Evolutionary conservation across 2,797 vertebrate species (phyloP), one percentile per base, ranked within the genome.

Genomic region (Thaleichthys pacificus): DNA sequence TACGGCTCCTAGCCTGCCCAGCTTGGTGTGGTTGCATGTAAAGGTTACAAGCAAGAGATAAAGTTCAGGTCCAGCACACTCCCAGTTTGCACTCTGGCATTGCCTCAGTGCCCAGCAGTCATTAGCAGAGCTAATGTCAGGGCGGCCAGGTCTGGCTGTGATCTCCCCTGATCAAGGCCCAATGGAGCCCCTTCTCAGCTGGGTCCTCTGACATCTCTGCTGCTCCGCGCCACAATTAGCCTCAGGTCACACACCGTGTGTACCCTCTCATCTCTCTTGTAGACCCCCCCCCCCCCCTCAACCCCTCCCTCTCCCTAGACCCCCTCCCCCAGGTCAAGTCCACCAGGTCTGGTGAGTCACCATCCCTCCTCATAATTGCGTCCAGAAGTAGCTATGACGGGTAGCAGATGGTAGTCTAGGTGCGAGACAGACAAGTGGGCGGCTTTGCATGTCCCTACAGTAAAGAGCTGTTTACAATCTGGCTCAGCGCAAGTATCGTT

Each of bases 161-260:
- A 38, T 30, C 61, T 30, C 26, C 19, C 8, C 32, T 64, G 62
- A 64, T 38, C 62, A 47, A 68, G 22, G 15, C 35, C 26, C 54
- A 30, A 28, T 54, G 22, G 65, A 68, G 42, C 66, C 12, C 62
- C 6, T 19, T 19, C 35, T 38, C n/a, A 64, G 35, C n/a, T 64
- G 30, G 32, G 30, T 64, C 19, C 62, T 42, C 32, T 42, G 15
- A 38, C 62, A 64, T 6, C 30, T 19, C 28, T 12, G 21, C 30
- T 64, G 4, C 35, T 42, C 22, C 26, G 15, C 66, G 19, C 26
- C 51, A 19, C 66, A 75, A 75, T 73, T 67, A 67, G 51, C 61
- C 68, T 67, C 58, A 32, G 47, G 68, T 56, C 51, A 3, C 51
- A 17, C 51, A 5, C 51, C 1, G 15, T 56, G 15, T n/a, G 4